A percentile compares a stretch with the other conserved stretches of the same genome.
These are phyloP conservation scores for Ochotona curzoniae DNA, from an alignment of 2,113 vertebrate species.

Conservation along the genomic window DNA sequence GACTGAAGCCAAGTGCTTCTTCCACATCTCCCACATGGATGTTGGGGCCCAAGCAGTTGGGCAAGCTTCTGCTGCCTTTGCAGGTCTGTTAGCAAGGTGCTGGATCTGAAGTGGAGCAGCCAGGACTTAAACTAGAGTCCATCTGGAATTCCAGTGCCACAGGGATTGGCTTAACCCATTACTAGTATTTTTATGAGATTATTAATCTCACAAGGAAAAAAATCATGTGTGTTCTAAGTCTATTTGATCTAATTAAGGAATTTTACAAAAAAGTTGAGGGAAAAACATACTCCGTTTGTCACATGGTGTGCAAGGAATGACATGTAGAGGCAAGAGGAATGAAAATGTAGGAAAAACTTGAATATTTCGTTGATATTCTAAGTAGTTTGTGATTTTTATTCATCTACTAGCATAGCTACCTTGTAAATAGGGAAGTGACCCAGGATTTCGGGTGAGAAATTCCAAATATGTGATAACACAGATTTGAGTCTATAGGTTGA, in stretches of 20 bases:
- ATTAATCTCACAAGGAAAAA: not conserved
- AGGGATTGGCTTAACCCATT: no score
- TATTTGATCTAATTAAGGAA: slow-evolving; percentile 6
- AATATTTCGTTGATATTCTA: not conserved
- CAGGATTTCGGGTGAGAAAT: slow-evolving; percentile 30
- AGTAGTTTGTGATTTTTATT: not conserved
- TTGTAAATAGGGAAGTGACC: not conserved
- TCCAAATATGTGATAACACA: not conserved
- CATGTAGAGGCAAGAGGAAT: not conserved
- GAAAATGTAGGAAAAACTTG: not conserved
- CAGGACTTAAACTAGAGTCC: no score
- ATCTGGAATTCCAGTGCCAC: no score
- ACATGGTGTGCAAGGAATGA: not conserved
- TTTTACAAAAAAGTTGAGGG: not conserved
- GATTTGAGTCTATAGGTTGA: not conserved
- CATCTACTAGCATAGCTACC: not conserved
- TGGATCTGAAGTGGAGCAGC: no score
- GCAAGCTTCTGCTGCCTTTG: no score
- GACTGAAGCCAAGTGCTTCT: no score
- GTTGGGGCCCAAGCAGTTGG: no score
- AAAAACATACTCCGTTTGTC: not conserved
- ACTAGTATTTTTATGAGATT: not conserved
- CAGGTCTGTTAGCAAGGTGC: no score
- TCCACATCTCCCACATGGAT: no score
- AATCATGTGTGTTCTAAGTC: not conserved